phyloP scores from a whole-genome alignment of 1,140 invertebrate species.

The Ladona fulva region DNA sequence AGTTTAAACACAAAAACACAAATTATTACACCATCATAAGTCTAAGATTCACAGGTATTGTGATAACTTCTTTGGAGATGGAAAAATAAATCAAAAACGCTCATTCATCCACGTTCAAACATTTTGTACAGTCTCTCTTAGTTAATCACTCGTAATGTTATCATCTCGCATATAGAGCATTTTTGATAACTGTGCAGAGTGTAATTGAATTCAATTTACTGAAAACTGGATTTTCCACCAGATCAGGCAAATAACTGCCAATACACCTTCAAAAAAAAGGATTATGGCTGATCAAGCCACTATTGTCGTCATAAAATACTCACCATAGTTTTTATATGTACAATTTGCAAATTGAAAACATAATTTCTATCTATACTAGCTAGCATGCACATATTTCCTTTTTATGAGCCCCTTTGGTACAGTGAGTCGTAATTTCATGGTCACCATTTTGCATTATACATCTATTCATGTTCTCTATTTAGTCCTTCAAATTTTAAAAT shows the following conservation, averaged over 20 bases:
- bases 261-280: background rate
- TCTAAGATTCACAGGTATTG: background rate
- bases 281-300: background rate
- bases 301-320: slow-evolving; percentile 7
- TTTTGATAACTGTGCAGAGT: background rate
- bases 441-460: background rate
- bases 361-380: background rate
- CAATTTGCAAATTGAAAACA: background rate
- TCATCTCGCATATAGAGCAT: background rate
- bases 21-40: background rate
- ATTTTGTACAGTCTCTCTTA: background rate
- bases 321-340: background rate
- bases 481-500: background rate
- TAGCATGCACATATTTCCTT: background rate
- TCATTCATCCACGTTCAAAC: background rate
- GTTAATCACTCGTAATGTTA: background rate
- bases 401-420: background rate
- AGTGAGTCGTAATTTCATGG: background rate
- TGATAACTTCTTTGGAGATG: slow-evolving; percentile 1
- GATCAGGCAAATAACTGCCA: background rate
- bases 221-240: background rate
- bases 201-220: background rate
- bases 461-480: no score
- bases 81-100: slow-evolving; percentile 7
- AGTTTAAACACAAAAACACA: background rate